Base-by-base conservation (phyloP, 2,113 vertebrate genomes). In the Rhinolophus sinicus region DNA sequence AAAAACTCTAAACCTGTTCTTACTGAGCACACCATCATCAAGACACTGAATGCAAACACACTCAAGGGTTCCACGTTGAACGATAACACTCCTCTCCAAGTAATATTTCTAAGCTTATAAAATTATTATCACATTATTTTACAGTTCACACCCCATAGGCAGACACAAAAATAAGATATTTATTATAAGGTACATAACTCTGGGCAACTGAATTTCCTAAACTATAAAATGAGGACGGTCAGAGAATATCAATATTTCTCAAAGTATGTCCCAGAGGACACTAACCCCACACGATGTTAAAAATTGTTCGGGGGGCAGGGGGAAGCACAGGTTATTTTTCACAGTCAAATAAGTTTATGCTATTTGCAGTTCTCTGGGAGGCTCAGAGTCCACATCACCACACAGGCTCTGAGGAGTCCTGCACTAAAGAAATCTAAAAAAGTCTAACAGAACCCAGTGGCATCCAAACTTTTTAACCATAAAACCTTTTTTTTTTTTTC, bases 391-490 rank as follows among this genome's bases (percentile, higher is more conserved):
- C 33, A 44, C 16, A 10, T 24, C 28, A 11, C 47, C 62, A 72
- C n/a, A 52, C 60, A 94, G 62, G 35, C 40, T 92, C 87, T 86
- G 65, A 96, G 30, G 85, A 90, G 40, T 67, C 50, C 88, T 93
- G 52, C 40, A 11, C 22, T 47, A 16, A 75, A 86, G 54, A 86
- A 89, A 40, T 50, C 22, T 75, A 47, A 58, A 56, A 93, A n/a
- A 24, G 18, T 47, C 50, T 80, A 54, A 16, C 47, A 44, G 5
- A 93, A 38, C 12, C 10, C 21, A 52, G 26, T 15, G 44, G 14
- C 56, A 90, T 82, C 58, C 70, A 88, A 96, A 94, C 72, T 88
- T 95, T 90, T 88, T 82, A 93, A 90, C 47, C 58, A 58, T 2
- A 50, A 64, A 72, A 30, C 1, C 24, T 60, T 62, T 62, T 64